These are phyloP conservation scores for Rosalia funebris DNA, from an alignment of 2,888 invertebrate genomes.

Conservation along the genomic window DNA sequence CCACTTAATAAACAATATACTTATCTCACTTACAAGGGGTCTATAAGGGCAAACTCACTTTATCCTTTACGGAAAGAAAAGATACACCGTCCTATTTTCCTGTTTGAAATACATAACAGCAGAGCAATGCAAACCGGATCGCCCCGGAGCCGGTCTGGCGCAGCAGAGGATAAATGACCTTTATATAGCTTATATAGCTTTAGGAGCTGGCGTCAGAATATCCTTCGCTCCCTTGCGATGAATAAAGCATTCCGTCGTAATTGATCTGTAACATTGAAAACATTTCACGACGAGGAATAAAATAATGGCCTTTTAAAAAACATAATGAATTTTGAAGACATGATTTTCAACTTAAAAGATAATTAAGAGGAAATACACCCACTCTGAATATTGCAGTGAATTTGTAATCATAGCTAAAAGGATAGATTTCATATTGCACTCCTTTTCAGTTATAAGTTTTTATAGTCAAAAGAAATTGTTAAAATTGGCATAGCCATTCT, in stretches of 20 bases:
- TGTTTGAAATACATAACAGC: background rate
- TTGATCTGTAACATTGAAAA: conserved; percentile 1
- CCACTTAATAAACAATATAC: background rate
- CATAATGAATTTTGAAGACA: background rate
- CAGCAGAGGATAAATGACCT: conserved; percentile 20
- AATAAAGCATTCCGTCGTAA: background rate
- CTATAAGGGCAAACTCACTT: background rate
- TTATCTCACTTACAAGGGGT: background rate
- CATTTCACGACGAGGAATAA: background rate
- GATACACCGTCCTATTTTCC: background rate
- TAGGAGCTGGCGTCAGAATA: background rate
- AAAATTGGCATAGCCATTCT: no score
- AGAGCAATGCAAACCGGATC: background rate
- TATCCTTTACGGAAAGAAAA: background rate
- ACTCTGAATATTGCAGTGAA: no score
- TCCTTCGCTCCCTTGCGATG: background rate
- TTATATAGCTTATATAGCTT: background rate
- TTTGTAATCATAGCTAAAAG: no score
- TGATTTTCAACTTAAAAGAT: background rate
- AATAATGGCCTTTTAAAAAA: no score
- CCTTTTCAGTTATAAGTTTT: no score
- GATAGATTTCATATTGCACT: no score
- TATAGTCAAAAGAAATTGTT: no score
- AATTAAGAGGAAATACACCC: background rate
- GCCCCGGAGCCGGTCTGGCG: conserved; percentile 26